Evolutionary conservation across 2,888 invertebrate species (phyloP), one percentile per base, ranked within the genome.

Genomic region (Clanis bilineata): DNA sequence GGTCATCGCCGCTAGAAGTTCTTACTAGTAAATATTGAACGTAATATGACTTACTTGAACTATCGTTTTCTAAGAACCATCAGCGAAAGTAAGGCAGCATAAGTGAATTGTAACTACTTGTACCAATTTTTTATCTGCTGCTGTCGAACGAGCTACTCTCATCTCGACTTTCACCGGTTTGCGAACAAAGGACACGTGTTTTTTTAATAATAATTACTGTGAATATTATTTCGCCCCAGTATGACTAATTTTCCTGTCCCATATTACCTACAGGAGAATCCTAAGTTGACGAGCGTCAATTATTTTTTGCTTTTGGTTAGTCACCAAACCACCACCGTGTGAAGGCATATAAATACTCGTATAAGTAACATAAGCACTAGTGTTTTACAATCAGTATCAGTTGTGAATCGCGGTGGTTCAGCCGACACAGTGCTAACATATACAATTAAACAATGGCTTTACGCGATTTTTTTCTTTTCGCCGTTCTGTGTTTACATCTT

Each of bases 391-490:
- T 68, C 66, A 65, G 58, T 59, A 58, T 64, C 67, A 69, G 65
- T 72, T 55, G 61, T 54, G 60, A 69, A 64, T 72, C 56, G 61
- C 55, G 60, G 54, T 65, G 59, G 62, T 65, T 63, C 57, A 47
- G 60, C 56, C 38, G 38, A 44, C 36, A 12, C 36, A 36, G 36
- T 45, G 45, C 38, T 56, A 44, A 12, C 56, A 45, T 45, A 56
- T 56, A 60, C 59, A 55, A 44, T 55, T 55, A 36, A 76, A 82
- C 77, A 78, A 88, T 86, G 87, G 71, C 68, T 57, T 59, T 69
- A 47, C 74, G 74, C 60, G 66, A 76, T 61, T 55, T 83, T 43
- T 69, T 78, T 67, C 51, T 88, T 69, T 73, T 85, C 59, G 63
- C 69, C 58, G 67, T 78, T 10, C 10, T 73, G 32, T 59, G 59